These are phyloP conservation scores for Cyaniris semiargus DNA, from an alignment of 2,888 invertebrate genomes.

Conservation along the genomic window DNA sequence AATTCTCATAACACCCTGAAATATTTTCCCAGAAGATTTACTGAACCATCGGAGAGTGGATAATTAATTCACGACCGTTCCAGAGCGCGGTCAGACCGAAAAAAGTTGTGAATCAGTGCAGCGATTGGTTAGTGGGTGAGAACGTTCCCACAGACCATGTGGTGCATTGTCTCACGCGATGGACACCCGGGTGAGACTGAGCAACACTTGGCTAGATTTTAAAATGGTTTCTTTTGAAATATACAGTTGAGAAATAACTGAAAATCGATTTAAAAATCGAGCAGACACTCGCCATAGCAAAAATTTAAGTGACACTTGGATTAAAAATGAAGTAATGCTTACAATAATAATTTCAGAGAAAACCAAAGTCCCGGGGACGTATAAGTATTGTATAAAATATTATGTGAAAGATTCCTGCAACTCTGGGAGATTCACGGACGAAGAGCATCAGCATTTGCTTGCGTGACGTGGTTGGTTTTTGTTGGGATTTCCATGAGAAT, in stretches of 20 bases:
- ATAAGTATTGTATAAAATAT: background rate
- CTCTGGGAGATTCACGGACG: background rate
- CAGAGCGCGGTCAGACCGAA: background rate
- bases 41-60: constrained; percentile 1
- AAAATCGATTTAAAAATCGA: background rate
- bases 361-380: background rate
- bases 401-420: background rate
- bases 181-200: background rate
- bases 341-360: background rate
- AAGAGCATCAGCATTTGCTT: background rate
- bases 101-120: constrained; percentile 6
- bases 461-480: constrained; percentile 21
- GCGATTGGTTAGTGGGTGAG: constrained; percentile 31
- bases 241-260: background rate
- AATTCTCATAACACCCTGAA: background rate
- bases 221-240: background rate
- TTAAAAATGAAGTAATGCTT: too few relatives aligned
- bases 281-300: background rate
- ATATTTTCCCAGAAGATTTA: background rate
- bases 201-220: background rate
- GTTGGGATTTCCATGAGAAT: constrained; percentile 35
- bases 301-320: background rate
- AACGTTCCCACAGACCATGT: constrained; percentile 25
- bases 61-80: constrained; percentile 13
- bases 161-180: constrained; percentile 11